Percentiles rank a stretch among this genome's conserved stretches.
These are phyloP conservation scores for Catalaphyllia jardinei DNA, from an alignment of 64 coral and sea anemone species.

Conservation along the genomic window DNA sequence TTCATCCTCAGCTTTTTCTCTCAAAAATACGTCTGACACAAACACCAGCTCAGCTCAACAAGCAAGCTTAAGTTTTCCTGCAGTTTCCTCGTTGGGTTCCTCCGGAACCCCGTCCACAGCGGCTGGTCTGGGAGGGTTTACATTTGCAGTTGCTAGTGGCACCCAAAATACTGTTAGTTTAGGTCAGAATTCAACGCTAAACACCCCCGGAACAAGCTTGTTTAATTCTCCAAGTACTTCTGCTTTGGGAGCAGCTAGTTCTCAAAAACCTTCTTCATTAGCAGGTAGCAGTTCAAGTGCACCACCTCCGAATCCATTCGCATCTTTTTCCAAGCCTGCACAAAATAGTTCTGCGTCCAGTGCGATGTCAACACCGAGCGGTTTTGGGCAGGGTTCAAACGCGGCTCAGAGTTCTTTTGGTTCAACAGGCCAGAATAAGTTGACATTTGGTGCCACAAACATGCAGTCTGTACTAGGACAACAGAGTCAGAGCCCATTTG, in stretches of 20 bases:
- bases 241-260: not conserved
- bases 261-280: not conserved
- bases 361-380: not conserved
- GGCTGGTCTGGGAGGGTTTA: not conserved
- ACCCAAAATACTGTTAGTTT: not conserved
- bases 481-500: not conserved
- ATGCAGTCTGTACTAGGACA: slow-evolving; percentile 4
- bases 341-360: not conserved
- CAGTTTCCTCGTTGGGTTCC: not conserved
- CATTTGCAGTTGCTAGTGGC: not conserved
- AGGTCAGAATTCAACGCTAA: not conserved
- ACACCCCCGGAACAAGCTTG: not conserved
- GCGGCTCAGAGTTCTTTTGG: slow-evolving; percentile 1
- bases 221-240: not conserved
- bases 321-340: not conserved
- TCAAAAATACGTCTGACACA: not conserved
- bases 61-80: not conserved
- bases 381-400: not conserved
- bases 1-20: not conserved
- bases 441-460: not conserved
- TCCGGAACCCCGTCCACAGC: not conserved
- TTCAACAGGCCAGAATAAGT: not conserved
- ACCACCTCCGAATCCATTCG: not conserved
- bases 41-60: not conserved
- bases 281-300: not conserved